These are phyloP conservation scores for Neodontobutis hainanensis DNA, from an alignment of 2,113 vertebrate species.

Conservation along the genomic window DNA sequence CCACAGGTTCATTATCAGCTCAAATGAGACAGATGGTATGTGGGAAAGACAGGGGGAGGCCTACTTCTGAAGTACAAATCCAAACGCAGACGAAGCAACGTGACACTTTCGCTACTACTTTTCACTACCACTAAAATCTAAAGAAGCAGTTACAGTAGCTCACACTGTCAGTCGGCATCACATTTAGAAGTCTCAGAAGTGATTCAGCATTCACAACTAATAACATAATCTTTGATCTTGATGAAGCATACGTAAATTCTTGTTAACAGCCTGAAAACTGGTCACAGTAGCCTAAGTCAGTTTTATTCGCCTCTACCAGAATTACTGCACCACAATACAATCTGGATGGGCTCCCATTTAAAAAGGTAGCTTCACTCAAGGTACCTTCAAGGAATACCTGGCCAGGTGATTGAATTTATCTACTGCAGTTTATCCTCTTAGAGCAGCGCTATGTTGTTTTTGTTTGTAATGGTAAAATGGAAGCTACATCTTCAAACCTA, in stretches of 20 bases:
- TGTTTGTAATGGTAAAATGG: no score
- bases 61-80: conserved; percentile 18
- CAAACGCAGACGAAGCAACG: conserved; percentile 4
- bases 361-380: no score
- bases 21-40: conserved; percentile 55
- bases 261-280: conserved; percentile 3
- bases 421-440: no score
- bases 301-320: no score
- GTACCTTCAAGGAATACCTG: no score
- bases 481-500: no score
- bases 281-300: conserved; percentile 3
- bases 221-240: background rate
- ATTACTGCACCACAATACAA: no score
- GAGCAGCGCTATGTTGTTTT: no score
- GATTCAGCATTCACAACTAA: conserved; percentile 1
- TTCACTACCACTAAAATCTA: conserved; percentile 4
- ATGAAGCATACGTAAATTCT: background rate
- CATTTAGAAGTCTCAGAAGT: no score
- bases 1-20: conserved; percentile 64
- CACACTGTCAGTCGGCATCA: background rate
- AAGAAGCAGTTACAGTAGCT: background rate
- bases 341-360: no score
- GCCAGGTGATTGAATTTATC: no score
- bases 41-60: conserved; percentile 17
- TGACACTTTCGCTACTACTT: background rate